Evolutionary conservation across 2,797 vertebrate genomes (phyloP).

Genomic region (Danio jaintianensis): DNA sequence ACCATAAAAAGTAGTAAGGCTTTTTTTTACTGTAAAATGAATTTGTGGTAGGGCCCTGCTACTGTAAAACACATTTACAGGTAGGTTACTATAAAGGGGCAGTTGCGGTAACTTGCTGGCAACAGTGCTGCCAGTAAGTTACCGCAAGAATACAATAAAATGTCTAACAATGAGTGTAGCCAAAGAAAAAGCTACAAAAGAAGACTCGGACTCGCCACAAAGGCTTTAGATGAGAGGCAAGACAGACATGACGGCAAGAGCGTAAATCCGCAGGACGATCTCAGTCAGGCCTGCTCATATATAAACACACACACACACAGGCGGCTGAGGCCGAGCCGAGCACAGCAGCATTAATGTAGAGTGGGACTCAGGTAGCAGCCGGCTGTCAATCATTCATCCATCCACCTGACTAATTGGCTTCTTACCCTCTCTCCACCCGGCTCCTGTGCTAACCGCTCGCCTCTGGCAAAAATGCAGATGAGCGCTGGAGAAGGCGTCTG

Average conservation of each 20-base stretch:
- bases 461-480: slow-evolving; percentile 99
- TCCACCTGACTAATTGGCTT: slow-evolving; percentile 99
- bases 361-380: slow-evolving; percentile 92
- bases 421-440: slow-evolving; percentile 99
- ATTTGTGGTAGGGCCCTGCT: too few relatives aligned
- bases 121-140: too few relatives aligned
- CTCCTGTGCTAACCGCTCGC: slow-evolving; percentile 99
- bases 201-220: slow-evolving; percentile 58
- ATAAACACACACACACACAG: background rate
- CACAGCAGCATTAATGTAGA: slow-evolving; percentile 60
- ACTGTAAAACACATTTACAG: too few relatives aligned
- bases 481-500: slow-evolving; percentile 84
- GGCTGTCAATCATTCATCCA: slow-evolving; percentile 99
- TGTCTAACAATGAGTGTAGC: too few relatives aligned
- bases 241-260: slow-evolving; percentile 16
- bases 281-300: background rate
- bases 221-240: slow-evolving; percentile 65
- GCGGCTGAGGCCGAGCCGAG: slow-evolving; percentile 26
- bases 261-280: slow-evolving; percentile 46
- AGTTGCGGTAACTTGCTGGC: too few relatives aligned
- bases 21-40: too few relatives aligned
- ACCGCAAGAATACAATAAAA: too few relatives aligned
- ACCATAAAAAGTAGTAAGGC: too few relatives aligned
- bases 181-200: slow-evolving; percentile 20
- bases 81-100: too few relatives aligned